Conservation (phyloP, 2,888 invertebrate genomes). For the Tiliacea aurago region DNA sequence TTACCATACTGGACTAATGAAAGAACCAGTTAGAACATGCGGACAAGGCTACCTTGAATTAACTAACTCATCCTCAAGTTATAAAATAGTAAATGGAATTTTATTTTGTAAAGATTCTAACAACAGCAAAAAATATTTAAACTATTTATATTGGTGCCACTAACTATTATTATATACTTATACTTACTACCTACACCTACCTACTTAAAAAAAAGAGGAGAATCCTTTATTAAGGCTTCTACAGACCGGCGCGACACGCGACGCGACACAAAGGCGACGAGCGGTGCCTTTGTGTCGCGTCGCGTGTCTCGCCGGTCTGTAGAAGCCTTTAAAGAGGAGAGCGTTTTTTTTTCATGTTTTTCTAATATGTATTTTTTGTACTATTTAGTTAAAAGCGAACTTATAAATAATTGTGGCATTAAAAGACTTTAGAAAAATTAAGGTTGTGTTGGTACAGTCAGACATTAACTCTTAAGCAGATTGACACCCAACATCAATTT, state of each 20-base stretch:
- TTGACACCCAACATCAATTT: background rate
- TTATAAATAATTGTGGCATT: background rate
- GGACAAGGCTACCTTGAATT: background rate
- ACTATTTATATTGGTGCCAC: background rate
- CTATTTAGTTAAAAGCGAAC: background rate
- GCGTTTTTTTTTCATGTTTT: background rate
- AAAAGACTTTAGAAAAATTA: background rate
- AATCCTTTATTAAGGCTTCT: background rate
- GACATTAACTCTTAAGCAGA: background rate
- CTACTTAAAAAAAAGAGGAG: background rate
- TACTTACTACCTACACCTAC: background rate
- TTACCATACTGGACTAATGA: slow-evolving; percentile 13
- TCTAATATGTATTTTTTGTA: background rate
- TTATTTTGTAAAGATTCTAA: background rate
- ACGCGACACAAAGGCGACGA: too few relatives aligned
- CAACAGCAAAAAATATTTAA: background rate
- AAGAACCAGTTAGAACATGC: background rate
- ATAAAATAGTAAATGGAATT: background rate
- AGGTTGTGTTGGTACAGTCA: background rate
- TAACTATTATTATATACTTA: background rate
- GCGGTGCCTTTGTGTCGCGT: too few relatives aligned
- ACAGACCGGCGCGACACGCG: too few relatives aligned
- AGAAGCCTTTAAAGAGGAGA: too few relatives aligned
- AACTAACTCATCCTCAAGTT: background rate
- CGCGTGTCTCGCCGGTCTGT: too few relatives aligned